Evolutionary conservation across 2,888 invertebrate species (phyloP), one percentile per base, ranked within the genome.

Genomic region (Tanypteryx hageni): DNA sequence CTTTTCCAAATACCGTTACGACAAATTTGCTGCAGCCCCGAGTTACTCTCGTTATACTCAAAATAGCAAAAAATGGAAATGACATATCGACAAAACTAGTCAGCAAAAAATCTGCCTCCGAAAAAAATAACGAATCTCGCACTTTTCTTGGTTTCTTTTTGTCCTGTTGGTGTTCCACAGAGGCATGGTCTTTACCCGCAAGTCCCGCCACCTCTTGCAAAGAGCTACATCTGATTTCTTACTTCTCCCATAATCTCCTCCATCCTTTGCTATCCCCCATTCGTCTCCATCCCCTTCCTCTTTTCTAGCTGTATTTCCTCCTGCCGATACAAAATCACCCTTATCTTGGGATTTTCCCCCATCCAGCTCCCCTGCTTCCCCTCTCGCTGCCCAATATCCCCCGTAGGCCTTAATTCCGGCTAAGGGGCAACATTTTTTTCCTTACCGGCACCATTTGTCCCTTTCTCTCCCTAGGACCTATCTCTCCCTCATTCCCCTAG

Each of bases 271-370:
- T 44, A 31, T 16, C 31, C 27, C 22, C 27, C 14, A 31, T 82
- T 13, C 27, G 27, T 59, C 59, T 59, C 13, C 59, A 64, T 64
- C 14, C 14, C 64, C 64, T 64, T 14, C 14, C 64, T 44, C 1
- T 44, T 5, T 44, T 44, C 44, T 44, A 44, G 18, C 64, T n/a
- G 14, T 64, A 64, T 64, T 14, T 64, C 68, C 68, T n/a, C 31
- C 86, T 61, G 86, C 16, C 86, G 86, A 86, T 86, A 86, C 86
- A 86, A 86, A 86, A 86, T 58, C 85, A 59, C 86, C 86, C 86
- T 86, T 86, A 86, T 86, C 86, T 86, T 61, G 18, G 86, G 31
- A 86, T 86, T 61, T 86, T 31, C 83, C 4, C 83, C 83, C 76
- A 11, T n/a, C 83, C 56, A n/a, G 27, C 76, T n/a, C n/a, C 64